Percentiles rank a stretch among this genome's conserved stretches.
Conservation (phyloP, 2,888 invertebrate species). For the Yponomeuta sedellus region DNA sequence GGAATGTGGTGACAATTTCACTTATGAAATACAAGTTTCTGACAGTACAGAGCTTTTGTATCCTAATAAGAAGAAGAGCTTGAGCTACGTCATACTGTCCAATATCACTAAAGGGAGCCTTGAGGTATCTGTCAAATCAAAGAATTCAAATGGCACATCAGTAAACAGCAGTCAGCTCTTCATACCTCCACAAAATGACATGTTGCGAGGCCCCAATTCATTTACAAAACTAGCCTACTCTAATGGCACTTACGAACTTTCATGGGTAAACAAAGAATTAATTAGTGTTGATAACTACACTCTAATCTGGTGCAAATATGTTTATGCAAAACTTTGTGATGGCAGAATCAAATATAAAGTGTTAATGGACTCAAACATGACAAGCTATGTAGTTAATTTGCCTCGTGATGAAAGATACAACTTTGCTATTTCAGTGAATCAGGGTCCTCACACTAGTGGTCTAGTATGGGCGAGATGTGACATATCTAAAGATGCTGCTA, state of each 20-base stretch:
- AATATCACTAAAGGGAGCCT: constrained; percentile 61
- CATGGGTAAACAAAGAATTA: constrained; percentile 80
- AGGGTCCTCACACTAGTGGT: constrained; percentile 82
- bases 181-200: constrained; percentile 74
- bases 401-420: constrained; percentile 78
- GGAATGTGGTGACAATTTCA: constrained; percentile 85
- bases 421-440: constrained; percentile 90
- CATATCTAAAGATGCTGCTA: constrained; percentile 57
- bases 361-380: constrained; percentile 41
- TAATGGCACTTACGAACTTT: constrained; percentile 82
- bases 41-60: constrained; percentile 19
- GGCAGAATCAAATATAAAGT: constrained; percentile 66
- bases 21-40: constrained; percentile 76
- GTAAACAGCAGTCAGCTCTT: constrained; percentile 72
- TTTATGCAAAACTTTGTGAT: constrained; percentile 69
- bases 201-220: constrained; percentile 57
- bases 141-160: constrained; percentile 78
- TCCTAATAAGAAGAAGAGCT: constrained; percentile 70
- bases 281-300: constrained; percentile 80
- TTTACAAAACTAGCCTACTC: constrained; percentile 85
- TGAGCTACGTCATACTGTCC: constrained; percentile 57
- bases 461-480: constrained; percentile 90
- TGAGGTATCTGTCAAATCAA: constrained; percentile 76
- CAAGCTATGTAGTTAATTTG: constrained; percentile 77
- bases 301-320: constrained; percentile 84